phyloP scores from a whole-genome alignment of 2,888 invertebrate species.

The Polyommatus iphigenia region DNA sequence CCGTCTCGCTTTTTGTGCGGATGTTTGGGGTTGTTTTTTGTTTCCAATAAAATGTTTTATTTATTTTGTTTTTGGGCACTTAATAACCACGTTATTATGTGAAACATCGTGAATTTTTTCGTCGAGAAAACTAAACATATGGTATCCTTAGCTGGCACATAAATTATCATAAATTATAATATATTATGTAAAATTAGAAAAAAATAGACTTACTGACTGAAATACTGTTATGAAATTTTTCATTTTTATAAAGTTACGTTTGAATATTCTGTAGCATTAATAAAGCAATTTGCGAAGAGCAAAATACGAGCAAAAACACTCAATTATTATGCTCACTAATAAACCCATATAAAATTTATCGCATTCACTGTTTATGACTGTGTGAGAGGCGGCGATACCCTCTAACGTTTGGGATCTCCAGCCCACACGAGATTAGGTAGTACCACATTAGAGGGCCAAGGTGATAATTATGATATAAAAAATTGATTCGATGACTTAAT shows the following conservation, averaged over 20 bases:
- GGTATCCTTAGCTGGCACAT: background rate
- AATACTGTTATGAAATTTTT: no score
- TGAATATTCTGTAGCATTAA: background rate
- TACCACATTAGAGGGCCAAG: constrained; percentile 72
- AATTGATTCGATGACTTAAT: constrained; percentile 71
- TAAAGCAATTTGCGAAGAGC: background rate
- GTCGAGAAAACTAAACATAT: background rate
- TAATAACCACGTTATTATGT: background rate
- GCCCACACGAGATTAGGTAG: constrained; percentile 77
- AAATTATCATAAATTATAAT: no score
- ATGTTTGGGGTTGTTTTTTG: background rate
- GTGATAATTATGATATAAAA: constrained; percentile 78
- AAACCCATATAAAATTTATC: constrained; percentile 13
- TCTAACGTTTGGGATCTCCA: constrained; percentile 58
- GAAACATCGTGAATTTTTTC: background rate
- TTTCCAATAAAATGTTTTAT: constrained; percentile 28
- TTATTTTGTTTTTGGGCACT: background rate
- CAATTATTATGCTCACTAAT: background rate
- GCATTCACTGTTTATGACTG: constrained; percentile 45
- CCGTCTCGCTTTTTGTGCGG: constrained; percentile 28
- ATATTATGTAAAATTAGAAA: no score
- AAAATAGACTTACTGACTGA: no score
- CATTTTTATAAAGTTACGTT: no score
- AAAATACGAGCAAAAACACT: constrained; percentile 2
- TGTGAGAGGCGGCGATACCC: constrained; percentile 51